Evolutionary conservation across 2,797 vertebrate species (phyloP).

Genomic region (Cynopterus sphinx): DNA sequence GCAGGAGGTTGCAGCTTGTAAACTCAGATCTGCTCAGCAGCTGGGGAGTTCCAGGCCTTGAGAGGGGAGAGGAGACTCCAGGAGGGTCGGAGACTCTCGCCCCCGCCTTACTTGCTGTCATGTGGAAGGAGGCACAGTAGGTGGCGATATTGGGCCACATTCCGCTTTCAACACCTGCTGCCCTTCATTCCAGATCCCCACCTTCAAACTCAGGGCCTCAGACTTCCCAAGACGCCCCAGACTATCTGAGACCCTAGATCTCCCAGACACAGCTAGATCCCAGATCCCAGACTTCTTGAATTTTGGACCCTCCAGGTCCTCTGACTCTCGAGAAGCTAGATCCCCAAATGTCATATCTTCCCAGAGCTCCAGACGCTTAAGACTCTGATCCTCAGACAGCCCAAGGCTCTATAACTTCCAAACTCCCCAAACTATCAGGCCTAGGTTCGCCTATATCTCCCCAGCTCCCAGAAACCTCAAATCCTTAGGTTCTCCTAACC

Average conservation of each 20-base stretch:
- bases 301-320: neutral
- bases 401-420: neutral
- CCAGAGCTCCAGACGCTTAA: neutral
- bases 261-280: neutral
- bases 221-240: neutral
- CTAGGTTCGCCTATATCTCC: neutral
- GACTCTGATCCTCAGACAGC: neutral
- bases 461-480: neutral
- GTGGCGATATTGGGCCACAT: neutral
- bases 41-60: neutral
- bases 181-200: neutral
- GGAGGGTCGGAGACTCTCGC: accelerated
- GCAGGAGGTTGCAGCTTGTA: accelerated
- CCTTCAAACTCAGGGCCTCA: neutral
- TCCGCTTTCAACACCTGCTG: neutral
- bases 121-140: neutral
- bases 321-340: neutral
- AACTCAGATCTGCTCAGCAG: neutral
- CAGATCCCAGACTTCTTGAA: neutral
- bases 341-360: neutral
- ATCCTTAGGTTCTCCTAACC: neutral
- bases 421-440: neutral
- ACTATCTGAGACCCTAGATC: neutral
- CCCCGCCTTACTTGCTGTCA: neutral
- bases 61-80: neutral